Evolutionary conservation across 1,140 invertebrate species (phyloP), one percentile per base, ranked within the genome.

Genomic region (Aphelenchoides fujianensis): DNA sequence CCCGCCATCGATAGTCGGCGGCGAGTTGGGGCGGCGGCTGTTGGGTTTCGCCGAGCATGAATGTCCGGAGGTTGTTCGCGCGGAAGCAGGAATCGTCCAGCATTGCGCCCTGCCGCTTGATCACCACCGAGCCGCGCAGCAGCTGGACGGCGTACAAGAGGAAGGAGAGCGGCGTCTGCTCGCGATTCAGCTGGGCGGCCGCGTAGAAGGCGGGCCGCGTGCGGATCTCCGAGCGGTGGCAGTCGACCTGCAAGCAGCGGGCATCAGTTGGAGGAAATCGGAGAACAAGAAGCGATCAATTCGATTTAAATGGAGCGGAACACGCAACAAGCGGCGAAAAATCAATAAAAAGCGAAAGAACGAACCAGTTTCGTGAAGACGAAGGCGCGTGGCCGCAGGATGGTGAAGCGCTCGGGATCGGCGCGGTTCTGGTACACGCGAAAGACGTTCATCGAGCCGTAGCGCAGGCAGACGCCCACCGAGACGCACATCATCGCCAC

Each of bases 341-440:
- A 2, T 7, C 23, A 23, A 27, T 7, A 27, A 69, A 64, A 3
- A 59, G 12, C 19, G 55, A 59, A 19, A 30, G 5, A 59, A 59
- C 5, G 34, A 7, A 5, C 23, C 55, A 5, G 5, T 59, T 59
- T 19, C 5, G 5, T 7, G 55, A 7, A 59, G 19, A 59, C 34
- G 5, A 59, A 19, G 5, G 5, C 19, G 28, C 52, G n/a, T 57
- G 37, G 7, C 23, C 62, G 62, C 2, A 64, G 2, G n/a, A 64
- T 27, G 30, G 9, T 2, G 30, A 35, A 64, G 1, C 30, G 7
- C 19, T 69, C 41, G 19, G 67, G 67, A 69, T 69, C 19, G 12
- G n/a, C 19, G 3, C n/a, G 3, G 7, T 27, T 57, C 36, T 69
- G 67, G 36, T 69, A 69, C 19, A 69, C 61, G 19, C 67, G 32